Base-by-base conservation (phyloP, 1,140 invertebrate genomes). In the Penaeus indicus region DNA sequence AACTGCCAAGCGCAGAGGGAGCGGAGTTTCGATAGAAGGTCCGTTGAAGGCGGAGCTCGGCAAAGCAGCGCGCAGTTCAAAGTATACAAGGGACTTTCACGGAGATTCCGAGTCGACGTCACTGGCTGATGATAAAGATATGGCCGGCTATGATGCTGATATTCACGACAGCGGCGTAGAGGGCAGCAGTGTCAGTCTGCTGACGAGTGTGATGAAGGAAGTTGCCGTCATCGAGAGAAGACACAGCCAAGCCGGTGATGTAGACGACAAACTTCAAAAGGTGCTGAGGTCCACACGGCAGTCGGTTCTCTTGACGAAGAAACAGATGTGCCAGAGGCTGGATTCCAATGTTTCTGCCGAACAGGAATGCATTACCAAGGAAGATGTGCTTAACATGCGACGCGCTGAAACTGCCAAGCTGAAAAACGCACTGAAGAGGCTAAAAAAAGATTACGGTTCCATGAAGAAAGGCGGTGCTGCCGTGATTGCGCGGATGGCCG, bases 331-430 rank as follows among this genome's bases (percentile, higher is more conserved):
- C 21, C 61, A 88, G 27, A 88, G 81, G 25, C 42, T 88, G 18
- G 61, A 84, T 42, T 88, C 81, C 7, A 84, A 88, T 79, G 80
- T 88, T n/a, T 88, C 87, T 54, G 87, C 87, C 3, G 87, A 88
- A 27, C 54, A 88, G 54, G 62, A 84, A 10, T 80, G 72, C 18
- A 75, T 88, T 47, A 25, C 72, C 10, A 88, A 88, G 22, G 81
- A 84, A 54, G 87, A 88, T n/a, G 21, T 84, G 11, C 10, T 88
- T 21, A 88, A 42, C 38, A 21, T 63, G 21, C 84, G 87, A 47
- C 64, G 47, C 21, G 62, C 25, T 18, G 38, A 63, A 25, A 84
- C 81, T 27, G 67, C 25, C n/a, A 84, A 54, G 54, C 62, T 88
- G 19, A 22, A 81, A 25, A 88, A 22, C 47, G 81, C 84, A 13